Conservation (phyloP, 2,888 invertebrate genomes). For the Arge pagana region DNA sequence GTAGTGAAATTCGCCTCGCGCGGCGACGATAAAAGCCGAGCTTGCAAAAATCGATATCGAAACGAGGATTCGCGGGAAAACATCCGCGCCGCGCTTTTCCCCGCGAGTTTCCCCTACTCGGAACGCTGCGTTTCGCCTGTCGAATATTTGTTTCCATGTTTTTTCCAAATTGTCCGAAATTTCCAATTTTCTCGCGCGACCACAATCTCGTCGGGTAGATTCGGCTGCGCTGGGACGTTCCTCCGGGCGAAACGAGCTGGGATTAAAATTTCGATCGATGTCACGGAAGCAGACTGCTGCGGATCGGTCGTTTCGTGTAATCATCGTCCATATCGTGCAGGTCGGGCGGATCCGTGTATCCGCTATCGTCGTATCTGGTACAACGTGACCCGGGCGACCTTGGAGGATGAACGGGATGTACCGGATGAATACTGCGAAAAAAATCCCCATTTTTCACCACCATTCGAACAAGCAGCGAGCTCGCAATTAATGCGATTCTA, state of each 20-base stretch:
- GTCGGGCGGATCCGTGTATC: constrained; percentile 71
- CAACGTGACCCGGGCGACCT: constrained; percentile 62
- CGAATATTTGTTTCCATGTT: no score
- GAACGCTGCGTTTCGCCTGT: no score
- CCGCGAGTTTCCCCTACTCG: no score
- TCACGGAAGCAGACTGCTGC: constrained; percentile 53
- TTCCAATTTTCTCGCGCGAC: no score
- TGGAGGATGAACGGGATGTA: constrained; percentile 61
- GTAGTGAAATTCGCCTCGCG: no score
- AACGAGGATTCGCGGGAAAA: no score
- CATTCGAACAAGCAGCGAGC: not conserved
- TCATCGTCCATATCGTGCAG: constrained; percentile 73
- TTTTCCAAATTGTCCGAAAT: no score
- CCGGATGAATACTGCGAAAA: constrained; percentile 57
- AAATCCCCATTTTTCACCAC: not conserved
- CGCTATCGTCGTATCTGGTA: constrained; percentile 74
- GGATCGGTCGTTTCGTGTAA: constrained; percentile 65
- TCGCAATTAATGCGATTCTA: not conserved
- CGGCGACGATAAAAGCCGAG: no score
- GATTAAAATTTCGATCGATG: constrained; percentile 39
- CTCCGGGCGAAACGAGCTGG: no score
- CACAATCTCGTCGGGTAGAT: no score
- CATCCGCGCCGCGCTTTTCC: no score
- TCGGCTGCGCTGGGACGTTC: not conserved
- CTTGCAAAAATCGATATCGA: no score